phyloP scores from a whole-genome alignment of 30 jellyfish, hydroid and myxozoan genomes.

The Aurelia aurita complex sp. Pacific region DNA sequence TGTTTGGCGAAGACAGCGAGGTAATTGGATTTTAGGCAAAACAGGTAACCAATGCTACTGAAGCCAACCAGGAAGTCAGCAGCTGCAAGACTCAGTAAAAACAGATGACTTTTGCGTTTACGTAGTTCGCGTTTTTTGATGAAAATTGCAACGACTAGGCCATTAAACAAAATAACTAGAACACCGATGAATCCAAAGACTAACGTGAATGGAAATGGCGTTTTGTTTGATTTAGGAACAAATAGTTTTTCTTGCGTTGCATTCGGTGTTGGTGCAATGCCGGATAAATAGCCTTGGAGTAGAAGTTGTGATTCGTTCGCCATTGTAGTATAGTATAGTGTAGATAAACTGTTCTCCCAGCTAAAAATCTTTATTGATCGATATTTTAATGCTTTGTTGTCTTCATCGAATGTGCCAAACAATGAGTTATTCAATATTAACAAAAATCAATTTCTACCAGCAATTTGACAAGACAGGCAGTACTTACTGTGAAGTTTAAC shows the following conservation, averaged over 20 bases:
- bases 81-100: conserved; percentile 55
- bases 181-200: conserved; percentile 27
- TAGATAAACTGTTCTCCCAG: too few species aligned
- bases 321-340: too few species aligned
- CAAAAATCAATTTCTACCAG: too few species aligned
- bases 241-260: conserved; percentile 11
- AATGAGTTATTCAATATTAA: too few species aligned
- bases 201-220: conserved; percentile 42
- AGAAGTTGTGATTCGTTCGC: too few species aligned
- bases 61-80: conserved; percentile 74
- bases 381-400: too few species aligned
- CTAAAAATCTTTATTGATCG: too few species aligned
- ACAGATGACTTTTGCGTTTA: conserved; percentile 46
- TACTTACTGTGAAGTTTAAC: too few species aligned
- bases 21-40: conserved; percentile 10
- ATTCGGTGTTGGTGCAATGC: neutral
- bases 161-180: conserved; percentile 43
- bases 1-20: conserved; percentile 14
- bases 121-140: conserved; percentile 47
- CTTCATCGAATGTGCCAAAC: too few species aligned
- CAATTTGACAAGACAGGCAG: too few species aligned
- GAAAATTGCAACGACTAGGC: conserved; percentile 26
- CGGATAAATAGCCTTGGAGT: neutral
- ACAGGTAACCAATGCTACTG: conserved; percentile 45
- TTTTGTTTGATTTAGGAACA: conserved; percentile 32